Evolutionary conservation across 2,888 invertebrate genomes (phyloP), one percentile per base, ranked within the genome.

Genomic region (Apodemia mormo): DNA sequence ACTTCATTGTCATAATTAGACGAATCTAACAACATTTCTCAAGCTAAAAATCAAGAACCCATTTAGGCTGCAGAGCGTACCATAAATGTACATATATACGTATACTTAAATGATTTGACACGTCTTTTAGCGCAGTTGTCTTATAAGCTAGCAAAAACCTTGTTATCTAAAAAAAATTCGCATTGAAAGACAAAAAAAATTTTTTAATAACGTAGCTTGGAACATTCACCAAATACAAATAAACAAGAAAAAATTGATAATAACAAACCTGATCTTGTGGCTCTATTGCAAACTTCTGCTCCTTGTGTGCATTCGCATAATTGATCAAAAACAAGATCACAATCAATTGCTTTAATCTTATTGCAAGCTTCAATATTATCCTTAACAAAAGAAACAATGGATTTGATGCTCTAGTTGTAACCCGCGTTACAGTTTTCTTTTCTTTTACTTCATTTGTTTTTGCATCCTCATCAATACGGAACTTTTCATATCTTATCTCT

Each of bases 201-300:
- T 33, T 4, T 40, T 40, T 8, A 8, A 40, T 40, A 40, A 40
- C 1, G 8, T 40, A 40, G 40, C 40, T 8, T 40, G 7, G 8
- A 40, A 8, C 40, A 0, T 40, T 40, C 40, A 40, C 0, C 40
- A 40, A 40, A 40, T 40, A 40, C 8, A 40, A 40, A 40, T 22
- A 40, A 40, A 1, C 40, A 40, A 8, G 40, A 40, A 8, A 40
- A 40, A 64, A 33, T 52, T 12, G 40, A 69, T 68, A 54, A 10
- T 66, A 71, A 76, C 85, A 83, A 71, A 92, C 92, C 88, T 93
- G 92, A 81, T 93, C 92, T 72, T 92, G 92, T 0, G 92, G 92
- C 65, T 93, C 92, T 30, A 93, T 90, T 0, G 92, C 92, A 76
- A 93, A 93, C 74, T 87, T 87, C 79, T 92, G 92, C 68, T 92